A percentile compares a stretch with the other conserved stretches of the same genome.
phyloP scores from a whole-genome alignment of 2,113 vertebrate genomes.

The Rhodinocichla rosea region DNA sequence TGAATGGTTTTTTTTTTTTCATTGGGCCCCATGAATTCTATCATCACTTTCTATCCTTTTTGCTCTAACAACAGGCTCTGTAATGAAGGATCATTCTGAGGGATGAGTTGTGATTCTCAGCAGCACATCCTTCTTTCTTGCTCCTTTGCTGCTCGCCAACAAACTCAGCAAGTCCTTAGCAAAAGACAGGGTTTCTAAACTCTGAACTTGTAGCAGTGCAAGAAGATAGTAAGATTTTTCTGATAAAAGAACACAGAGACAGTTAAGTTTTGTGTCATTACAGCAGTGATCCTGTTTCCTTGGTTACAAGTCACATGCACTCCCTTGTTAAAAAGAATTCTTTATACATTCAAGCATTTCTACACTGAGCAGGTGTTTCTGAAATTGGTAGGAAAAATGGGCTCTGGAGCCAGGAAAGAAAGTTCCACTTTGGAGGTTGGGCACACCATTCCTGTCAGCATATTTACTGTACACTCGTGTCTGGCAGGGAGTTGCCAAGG shows the following conservation, averaged over 20 bases:
- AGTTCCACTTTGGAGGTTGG: not conserved
- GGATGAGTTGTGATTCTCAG: not conserved
- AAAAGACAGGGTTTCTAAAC: not conserved
- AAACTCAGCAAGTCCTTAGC: not conserved
- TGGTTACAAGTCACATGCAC: conserved; percentile 43
- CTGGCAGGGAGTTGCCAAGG: not conserved
- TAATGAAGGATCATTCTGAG: not conserved
- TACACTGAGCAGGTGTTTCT: conserved; percentile 31
- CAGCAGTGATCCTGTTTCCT: conserved; percentile 30
- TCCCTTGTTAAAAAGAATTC: conserved; percentile 11
- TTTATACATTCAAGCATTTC: not conserved
- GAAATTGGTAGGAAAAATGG: not conserved
- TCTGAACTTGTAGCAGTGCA: not conserved
- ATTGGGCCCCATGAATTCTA: not conserved
- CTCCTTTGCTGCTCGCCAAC: not conserved
- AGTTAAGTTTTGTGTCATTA: conserved; percentile 26
- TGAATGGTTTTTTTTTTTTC: not conserved
- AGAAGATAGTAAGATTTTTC: conserved; percentile 21
- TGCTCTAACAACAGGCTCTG: not conserved
- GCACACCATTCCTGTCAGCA: not conserved
- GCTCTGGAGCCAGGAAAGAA: not conserved
- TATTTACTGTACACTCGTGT: not conserved
- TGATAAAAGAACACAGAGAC: not conserved
- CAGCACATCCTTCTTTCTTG: not conserved
- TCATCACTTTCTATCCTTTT: not conserved